Evolutionary conservation across 2,113 vertebrate species (phyloP).

Genomic region (Cygnus buccinator): DNA sequence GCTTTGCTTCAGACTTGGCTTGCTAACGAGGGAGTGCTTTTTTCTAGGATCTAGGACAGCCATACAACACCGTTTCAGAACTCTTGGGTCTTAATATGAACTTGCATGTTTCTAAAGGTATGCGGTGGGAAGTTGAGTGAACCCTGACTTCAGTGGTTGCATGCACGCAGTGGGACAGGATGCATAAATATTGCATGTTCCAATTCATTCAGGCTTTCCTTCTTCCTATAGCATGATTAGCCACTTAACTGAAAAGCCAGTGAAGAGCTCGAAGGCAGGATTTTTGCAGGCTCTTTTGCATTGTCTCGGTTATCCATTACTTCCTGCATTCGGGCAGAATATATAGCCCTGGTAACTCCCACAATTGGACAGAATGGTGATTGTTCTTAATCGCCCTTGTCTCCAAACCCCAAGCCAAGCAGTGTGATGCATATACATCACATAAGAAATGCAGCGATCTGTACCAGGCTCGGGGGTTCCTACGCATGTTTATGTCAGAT

Average conservation of each 20-base stretch:
- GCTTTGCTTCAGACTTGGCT: not conserved
- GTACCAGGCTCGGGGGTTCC: not conserved
- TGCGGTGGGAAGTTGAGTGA: not conserved
- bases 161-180: not conserved
- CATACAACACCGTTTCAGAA: not conserved
- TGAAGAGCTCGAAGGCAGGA: constrained; percentile 50
- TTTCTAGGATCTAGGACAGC: not conserved
- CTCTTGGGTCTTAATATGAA: not conserved
- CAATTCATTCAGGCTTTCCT: not conserved
- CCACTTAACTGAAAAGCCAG: not conserved
- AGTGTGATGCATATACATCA: not conserved
- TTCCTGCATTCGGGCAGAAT: constrained; percentile 25
- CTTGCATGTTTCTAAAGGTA: not conserved
- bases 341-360: constrained; percentile 2
- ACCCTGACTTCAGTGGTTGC: not conserved
- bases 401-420: constrained; percentile 50
- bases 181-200: not conserved
- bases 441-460: not conserved
- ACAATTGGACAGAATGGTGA: constrained; percentile 1
- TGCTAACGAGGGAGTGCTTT: not conserved
- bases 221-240: not conserved
- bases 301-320: constrained; percentile 30
- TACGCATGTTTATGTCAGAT: not conserved
- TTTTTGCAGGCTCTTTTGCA: constrained; percentile 51
- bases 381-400: constrained; percentile 42